Conservation (phyloP, 2,888 invertebrate species). For the Orthosia cruda region DNA sequence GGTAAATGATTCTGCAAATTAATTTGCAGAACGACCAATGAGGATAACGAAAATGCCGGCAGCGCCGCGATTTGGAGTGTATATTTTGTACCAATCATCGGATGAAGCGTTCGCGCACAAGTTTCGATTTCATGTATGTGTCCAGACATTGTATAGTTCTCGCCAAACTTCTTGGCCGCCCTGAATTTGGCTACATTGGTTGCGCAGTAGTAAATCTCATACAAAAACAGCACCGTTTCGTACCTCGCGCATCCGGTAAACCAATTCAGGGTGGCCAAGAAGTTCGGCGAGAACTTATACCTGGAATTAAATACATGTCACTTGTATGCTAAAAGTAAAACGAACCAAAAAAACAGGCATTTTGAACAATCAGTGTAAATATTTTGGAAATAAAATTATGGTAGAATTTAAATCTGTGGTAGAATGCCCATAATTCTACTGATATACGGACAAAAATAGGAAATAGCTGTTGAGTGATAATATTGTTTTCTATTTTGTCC, state of each 20-base stretch:
- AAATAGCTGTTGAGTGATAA: too few species aligned
- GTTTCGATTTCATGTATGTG: background rate
- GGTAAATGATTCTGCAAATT: background rate
- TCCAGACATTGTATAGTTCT: too few species aligned
- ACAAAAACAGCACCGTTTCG: too few species aligned
- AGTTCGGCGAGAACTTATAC: too few species aligned
- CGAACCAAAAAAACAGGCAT: background rate
- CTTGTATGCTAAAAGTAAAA: background rate
- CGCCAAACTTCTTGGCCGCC: too few species aligned
- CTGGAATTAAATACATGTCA: background rate
- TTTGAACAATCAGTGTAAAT: background rate
- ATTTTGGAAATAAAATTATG: background rate
- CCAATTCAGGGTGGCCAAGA: too few species aligned
- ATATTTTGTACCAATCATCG: background rate
- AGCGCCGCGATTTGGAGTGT: background rate
- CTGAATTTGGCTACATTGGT: too few species aligned
- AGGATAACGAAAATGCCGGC: background rate
- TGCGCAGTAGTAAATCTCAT: too few species aligned
- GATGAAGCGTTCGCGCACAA: background rate
- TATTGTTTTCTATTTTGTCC: background rate
- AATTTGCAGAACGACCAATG: background rate
- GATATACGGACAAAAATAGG: too few species aligned
- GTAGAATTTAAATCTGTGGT: background rate
- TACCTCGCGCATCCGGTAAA: too few species aligned
- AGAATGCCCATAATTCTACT: background rate